Conservation (phyloP, 2,888 invertebrate species). For the Gonocerus acuteangulatus region DNA sequence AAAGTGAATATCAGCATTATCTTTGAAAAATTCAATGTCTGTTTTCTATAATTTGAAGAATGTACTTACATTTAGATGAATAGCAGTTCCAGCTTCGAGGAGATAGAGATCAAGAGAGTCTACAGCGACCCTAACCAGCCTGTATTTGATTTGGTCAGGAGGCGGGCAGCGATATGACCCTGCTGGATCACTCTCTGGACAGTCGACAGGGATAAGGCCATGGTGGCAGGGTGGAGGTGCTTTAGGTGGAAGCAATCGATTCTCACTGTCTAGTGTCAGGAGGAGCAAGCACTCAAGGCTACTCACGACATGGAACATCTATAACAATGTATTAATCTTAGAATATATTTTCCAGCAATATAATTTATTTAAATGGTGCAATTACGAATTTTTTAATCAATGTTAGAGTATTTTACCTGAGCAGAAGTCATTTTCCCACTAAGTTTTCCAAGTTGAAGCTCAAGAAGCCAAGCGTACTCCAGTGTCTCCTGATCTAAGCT, state of each 20-base stretch:
- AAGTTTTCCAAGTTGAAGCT: constrained; percentile 86
- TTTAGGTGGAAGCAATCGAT: constrained; percentile 76
- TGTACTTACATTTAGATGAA: constrained; percentile 69
- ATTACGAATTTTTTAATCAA: not conserved
- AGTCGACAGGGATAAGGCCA: constrained; percentile 61
- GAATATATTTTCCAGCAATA: not conserved
- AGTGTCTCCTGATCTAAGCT: constrained; percentile 87
- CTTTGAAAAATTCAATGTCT: no score
- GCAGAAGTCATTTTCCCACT: constrained; percentile 84
- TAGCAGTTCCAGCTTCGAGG: constrained; percentile 78
- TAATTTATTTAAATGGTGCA: not conserved
- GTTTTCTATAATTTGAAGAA: no score
- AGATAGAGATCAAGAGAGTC: constrained; percentile 86
- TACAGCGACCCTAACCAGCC: constrained; percentile 80
- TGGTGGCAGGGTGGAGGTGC: constrained; percentile 71
- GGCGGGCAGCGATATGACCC: constrained; percentile 55
- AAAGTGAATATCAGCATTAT: no score
- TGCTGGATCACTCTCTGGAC: constrained; percentile 59
- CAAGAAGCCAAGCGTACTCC: constrained; percentile 96
- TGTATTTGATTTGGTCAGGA: constrained; percentile 81
- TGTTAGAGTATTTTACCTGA: constrained; percentile 49
- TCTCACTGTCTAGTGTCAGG: constrained; percentile 80
- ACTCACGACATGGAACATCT: constrained; percentile 76
- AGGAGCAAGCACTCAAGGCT: constrained; percentile 82
- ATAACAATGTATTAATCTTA: constrained; percentile 22